Percentiles rank a stretch among this genome's conserved stretches.
phyloP scores from a whole-genome alignment of 2,888 invertebrate species.

The Amiota communis region DNA sequence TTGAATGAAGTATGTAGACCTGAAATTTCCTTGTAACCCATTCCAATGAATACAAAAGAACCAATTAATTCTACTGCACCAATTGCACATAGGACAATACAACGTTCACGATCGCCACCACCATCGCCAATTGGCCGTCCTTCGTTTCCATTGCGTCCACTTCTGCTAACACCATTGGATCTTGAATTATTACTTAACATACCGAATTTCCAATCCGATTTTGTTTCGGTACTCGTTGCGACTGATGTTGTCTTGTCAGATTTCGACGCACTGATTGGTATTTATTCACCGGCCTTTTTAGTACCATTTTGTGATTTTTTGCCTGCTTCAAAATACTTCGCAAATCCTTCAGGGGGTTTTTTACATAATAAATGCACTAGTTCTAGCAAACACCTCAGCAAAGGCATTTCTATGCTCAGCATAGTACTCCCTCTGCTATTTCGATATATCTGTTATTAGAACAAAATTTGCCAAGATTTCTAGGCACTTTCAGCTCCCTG shows the following conservation, averaged over 20 bases:
- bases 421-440: conserved; percentile 40
- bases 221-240: conserved; percentile 51
- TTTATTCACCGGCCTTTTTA: conserved; percentile 38
- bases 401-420: conserved; percentile 52
- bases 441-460: neutral
- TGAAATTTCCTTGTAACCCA: conserved; percentile 92
- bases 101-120: conserved; percentile 81
- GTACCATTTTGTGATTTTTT: conserved; percentile 54
- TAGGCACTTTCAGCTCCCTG: too few relatives aligned
- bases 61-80: conserved; percentile 82
- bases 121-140: conserved; percentile 79
- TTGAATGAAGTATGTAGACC: conserved; percentile 74
- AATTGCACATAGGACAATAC: conserved; percentile 83
- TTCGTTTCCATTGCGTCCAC: conserved; percentile 69
- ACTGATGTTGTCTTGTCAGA: conserved; percentile 58
- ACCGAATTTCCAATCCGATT: conserved; percentile 77
- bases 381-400: conserved; percentile 62
- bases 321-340: conserved; percentile 88
- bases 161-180: conserved; percentile 58
- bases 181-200: conserved; percentile 75
- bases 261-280: conserved; percentile 67
- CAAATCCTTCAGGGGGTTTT: conserved; percentile 93
- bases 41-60: conserved; percentile 83
- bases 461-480: too few relatives aligned
- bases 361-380: conserved; percentile 77